Percentiles rank a stretch among this genome's conserved stretches.
Evolutionary conservation across 2,113 vertebrate species (phyloP).

Genomic region (Silurus asotus): DNA sequence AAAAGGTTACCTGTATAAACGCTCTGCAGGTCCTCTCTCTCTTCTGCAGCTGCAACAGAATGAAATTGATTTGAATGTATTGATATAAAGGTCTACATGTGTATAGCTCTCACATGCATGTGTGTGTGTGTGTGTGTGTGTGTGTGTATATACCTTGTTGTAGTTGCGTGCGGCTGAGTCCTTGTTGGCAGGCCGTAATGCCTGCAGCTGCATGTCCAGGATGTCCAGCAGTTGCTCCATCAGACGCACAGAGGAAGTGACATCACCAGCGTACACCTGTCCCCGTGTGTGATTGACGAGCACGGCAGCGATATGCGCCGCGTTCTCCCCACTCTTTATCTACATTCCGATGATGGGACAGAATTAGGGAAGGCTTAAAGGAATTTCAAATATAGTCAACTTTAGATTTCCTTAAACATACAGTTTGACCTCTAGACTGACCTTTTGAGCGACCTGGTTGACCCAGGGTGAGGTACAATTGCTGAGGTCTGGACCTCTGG

Average conservation of each 20-base stretch:
- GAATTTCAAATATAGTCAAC: not conserved
- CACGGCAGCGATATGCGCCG: conserved; percentile 88
- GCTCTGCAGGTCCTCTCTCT: conserved; percentile 87
- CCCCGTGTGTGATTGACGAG: conserved; percentile 88
- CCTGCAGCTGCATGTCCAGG: conserved; percentile 90
- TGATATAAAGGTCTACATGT: no score
- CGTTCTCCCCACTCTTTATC: conserved; percentile 96
- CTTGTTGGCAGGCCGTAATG: conserved; percentile 85
- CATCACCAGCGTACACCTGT: conserved; percentile 89
- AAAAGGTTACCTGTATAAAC: conserved; percentile 83
- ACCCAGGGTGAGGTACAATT: conserved; percentile 51
- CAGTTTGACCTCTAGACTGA: conserved; percentile 14
- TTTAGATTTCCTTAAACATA: no score
- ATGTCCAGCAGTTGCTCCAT: conserved; percentile 93
- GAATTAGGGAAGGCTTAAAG: not conserved
- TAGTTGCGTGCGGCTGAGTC: conserved; percentile 90
- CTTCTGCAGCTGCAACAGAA: conserved; percentile 83
- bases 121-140: not conserved
- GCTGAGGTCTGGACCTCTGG: conserved; percentile 48
- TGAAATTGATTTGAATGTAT: conserved; percentile 2
- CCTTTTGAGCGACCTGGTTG: conserved; percentile 52
- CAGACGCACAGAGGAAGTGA: conserved; percentile 89
- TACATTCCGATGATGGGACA: not conserved
- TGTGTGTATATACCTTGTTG: conserved; percentile 80
- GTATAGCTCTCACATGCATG: not conserved